Conservation (phyloP, 2,113 vertebrate genomes). For the Gymnogyps californianus region DNA sequence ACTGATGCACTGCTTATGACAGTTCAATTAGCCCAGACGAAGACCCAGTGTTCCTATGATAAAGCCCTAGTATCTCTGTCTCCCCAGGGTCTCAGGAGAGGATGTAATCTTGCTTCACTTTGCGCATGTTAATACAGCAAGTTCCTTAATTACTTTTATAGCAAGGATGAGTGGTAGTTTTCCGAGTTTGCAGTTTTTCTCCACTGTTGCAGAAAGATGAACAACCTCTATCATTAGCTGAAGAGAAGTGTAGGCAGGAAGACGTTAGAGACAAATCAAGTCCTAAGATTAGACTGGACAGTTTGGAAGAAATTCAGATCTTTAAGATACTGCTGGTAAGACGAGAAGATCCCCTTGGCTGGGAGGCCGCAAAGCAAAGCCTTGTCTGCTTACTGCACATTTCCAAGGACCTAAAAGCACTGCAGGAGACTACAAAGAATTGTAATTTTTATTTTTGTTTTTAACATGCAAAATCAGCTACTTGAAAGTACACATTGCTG, state of each 20-base stretch:
- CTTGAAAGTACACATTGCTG: not conserved
- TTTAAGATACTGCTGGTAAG: not conserved
- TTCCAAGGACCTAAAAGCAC: not conserved
- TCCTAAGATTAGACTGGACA: not conserved
- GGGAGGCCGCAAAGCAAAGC: not conserved
- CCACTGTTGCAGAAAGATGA: not conserved
- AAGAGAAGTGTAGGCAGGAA: not conserved
- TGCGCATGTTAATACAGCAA: conserved; percentile 2
- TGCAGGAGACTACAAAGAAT: not conserved
- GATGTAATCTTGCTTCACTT: not conserved
- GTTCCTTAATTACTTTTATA: conserved; percentile 39
- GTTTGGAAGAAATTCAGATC: not conserved
- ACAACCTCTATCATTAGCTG: not conserved
- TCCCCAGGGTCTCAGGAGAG: conserved; percentile 17
- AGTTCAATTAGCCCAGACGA: conserved; percentile 57
- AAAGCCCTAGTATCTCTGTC: conserved; percentile 34
- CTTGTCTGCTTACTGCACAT: not conserved
- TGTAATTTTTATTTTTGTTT: not conserved
- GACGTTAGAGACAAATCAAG: not conserved
- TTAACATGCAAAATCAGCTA: not conserved
- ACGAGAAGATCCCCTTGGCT: not conserved
- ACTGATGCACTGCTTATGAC: conserved; percentile 52
- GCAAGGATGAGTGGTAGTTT: not conserved
- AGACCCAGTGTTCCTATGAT: not conserved
- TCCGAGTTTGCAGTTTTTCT: not conserved